A percentile compares a stretch with the other conserved stretches of the same genome.
phyloP scores from a whole-genome alignment of 2,888 invertebrate species.

The Metacarcinus magister region DNA sequence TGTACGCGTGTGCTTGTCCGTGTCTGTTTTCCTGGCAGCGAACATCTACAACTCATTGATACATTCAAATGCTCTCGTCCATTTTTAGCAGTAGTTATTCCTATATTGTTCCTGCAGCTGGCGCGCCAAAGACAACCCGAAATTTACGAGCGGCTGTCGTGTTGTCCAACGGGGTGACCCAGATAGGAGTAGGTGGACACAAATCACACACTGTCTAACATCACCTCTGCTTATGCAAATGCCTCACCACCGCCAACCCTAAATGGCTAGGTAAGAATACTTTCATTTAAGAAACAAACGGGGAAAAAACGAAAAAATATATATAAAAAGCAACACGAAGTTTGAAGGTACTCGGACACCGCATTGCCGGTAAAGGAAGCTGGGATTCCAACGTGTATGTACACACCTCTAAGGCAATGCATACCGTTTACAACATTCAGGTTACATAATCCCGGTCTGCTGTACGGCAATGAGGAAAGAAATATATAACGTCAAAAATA shows the following conservation, averaged over 20 bases:
- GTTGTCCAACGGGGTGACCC: conserved; percentile 17
- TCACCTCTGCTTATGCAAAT: conserved; percentile 1
- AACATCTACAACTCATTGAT: background rate
- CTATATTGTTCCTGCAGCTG: background rate
- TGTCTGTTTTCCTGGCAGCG: background rate
- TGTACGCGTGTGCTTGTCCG: background rate
- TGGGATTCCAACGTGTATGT: background rate
- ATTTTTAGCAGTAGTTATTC: background rate
- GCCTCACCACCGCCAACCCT: background rate
- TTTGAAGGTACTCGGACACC: background rate
- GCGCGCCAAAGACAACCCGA: background rate
- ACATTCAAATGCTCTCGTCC: background rate
- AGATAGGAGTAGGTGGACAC: conserved; percentile 32
- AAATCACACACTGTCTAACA: conserved; percentile 17
- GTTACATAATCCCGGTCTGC: background rate
- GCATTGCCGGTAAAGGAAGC: background rate
- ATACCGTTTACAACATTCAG: background rate
- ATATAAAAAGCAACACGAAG: background rate
- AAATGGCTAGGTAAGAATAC: background rate
- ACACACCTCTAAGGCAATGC: background rate
- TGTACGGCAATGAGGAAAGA: background rate
- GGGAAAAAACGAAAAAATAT: background rate
- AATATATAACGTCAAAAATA: background rate
- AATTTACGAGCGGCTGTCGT: conserved; percentile 17
- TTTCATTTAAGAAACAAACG: conserved; percentile 18